Conservation (phyloP, 2,113 vertebrate species). For the Ciconia maguari region DNA sequence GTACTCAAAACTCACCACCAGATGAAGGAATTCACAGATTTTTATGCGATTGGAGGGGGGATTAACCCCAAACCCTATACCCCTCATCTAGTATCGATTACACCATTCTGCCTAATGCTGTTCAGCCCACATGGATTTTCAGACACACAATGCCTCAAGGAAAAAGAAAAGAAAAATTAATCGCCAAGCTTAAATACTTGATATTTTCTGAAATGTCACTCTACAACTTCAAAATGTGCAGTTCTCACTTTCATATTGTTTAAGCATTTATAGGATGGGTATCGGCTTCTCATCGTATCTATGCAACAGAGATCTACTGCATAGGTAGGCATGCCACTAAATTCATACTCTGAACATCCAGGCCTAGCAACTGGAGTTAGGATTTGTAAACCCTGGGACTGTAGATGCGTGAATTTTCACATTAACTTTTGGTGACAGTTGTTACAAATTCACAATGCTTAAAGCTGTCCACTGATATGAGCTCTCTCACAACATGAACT, state of each 20-base stretch:
- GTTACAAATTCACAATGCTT: neutral
- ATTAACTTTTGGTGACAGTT: neutral
- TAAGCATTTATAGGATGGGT: neutral
- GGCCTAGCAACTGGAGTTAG: neutral
- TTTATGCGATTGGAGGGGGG: neutral
- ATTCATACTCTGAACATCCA: neutral
- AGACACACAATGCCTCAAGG: neutral
- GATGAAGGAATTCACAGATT: neutral
- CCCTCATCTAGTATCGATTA: fast-evolving
- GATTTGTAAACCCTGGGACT: neutral
- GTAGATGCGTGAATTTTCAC: neutral
- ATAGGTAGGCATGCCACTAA: neutral
- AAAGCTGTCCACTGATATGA: neutral
- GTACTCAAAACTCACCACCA: neutral
- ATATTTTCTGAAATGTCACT: neutral
- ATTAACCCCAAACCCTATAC: neutral
- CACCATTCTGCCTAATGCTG: neutral
- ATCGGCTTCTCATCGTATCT: neutral
- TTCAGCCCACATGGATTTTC: neutral
- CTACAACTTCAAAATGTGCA: neutral
- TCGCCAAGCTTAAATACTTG: neutral
- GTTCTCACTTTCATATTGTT: neutral
- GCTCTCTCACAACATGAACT: neutral
- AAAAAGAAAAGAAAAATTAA: neutral
- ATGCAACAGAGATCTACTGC: neutral